Base-by-base conservation (phyloP, 2,797 vertebrate genomes). In the Mycteria americana region DNA sequence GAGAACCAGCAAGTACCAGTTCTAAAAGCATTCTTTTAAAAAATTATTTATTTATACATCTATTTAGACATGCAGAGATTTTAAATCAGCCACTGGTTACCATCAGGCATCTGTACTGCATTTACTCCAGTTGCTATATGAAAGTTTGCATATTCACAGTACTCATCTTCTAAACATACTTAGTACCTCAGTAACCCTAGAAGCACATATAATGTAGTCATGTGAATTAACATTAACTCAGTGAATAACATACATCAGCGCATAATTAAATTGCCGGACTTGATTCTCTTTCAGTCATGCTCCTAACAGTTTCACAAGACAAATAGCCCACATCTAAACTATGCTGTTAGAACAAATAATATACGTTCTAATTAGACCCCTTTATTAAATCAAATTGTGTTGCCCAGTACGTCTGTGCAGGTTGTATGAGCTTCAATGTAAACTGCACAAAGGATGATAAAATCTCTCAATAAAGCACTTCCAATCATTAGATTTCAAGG, bases 241-340 rank as follows among this genome's bases (percentile, higher is more conserved):
- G 33, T 54, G 41, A 94, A 65, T 33, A 91, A 93, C 81, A 83
- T 53, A 90, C 92, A 68, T 46, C 70, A 87, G 53, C 60, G 35
- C 60, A 73, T 51, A 94, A 95, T 91, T 80, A 65, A 88, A 87
- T 86, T 77, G 65, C 45, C 28, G 92, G 73, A 76, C 53, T 82
- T 43, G 7, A 84, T 88, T 95, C 51, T 69, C 51, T 93, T 91
- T 83, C 83, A 80, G 89, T 97, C 85, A 89, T 76, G 86, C 60
- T 84, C 25, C 74, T 62, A 92, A 85, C 37, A 62, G 79, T 78
- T 90, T 82, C 81, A 76, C 57, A n/a, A 15, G 84, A 82, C 73
- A 79, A 95, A 70, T 3, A 69, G 37, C 67, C 45, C 48, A 74
- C 57, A 57, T 48, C 18, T 64, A 74, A 91, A 72, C 72, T 64